These are phyloP conservation scores for Notolepis coatsorum DNA, from an alignment of 2,797 vertebrate genomes.

Conservation along the genomic window DNA sequence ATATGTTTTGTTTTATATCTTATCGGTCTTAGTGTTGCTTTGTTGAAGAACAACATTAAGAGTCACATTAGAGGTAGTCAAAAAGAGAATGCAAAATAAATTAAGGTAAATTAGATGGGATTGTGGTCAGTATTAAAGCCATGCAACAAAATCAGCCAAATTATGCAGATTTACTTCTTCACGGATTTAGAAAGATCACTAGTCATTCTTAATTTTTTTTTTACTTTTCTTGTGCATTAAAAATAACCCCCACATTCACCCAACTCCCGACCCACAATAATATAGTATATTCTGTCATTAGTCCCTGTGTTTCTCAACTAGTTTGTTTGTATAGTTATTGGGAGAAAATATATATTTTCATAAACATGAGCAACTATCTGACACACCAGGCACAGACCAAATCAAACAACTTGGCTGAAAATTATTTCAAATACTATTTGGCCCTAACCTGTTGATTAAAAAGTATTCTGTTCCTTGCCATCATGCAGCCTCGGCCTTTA, in stretches of 20 bases:
- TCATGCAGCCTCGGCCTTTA: background rate
- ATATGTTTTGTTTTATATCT: constrained; percentile 27
- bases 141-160: constrained; percentile 20
- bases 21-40: too few relatives aligned
- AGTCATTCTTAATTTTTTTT: constrained; percentile 6
- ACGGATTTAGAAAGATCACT: background rate
- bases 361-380: constrained; percentile 3
- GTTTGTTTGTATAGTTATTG: constrained; percentile 2
- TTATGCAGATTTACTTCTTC: constrained; percentile 13
- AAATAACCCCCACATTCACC: background rate
- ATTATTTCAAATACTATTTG: background rate
- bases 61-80: constrained; percentile 66
- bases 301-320: background rate
- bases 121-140: constrained; percentile 8
- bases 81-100: constrained; percentile 37
- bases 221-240: background rate
- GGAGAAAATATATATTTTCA: constrained; percentile 2
- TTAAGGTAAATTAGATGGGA: constrained; percentile 10
- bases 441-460: too few relatives aligned
- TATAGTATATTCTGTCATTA: constrained; percentile 11
- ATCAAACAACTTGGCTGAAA: too few relatives aligned
- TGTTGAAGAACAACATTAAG: constrained; percentile 17
- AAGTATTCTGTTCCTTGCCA: background rate
- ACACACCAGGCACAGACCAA: background rate
- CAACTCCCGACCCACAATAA: background rate